These are phyloP conservation scores for Mesochorus sp. DNA, from an alignment of 2,888 invertebrate species.

Conservation along the genomic window DNA sequence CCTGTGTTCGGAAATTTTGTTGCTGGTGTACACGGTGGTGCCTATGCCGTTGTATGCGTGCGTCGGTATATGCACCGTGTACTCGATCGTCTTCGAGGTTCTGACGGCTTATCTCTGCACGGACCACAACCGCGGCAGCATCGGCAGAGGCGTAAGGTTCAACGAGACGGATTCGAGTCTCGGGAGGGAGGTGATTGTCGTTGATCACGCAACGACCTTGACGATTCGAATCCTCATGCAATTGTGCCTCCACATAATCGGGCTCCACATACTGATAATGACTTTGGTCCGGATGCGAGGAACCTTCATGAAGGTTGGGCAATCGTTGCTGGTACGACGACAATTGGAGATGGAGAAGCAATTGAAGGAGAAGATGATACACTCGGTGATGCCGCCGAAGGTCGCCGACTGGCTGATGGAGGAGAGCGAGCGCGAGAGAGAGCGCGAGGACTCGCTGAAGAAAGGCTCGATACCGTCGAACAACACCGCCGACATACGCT, in stretches of 20 bases:
- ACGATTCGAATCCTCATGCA: constrained; percentile 91
- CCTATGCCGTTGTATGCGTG: constrained; percentile 95
- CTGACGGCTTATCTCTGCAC: constrained; percentile 83
- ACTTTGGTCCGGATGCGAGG: constrained; percentile 96
- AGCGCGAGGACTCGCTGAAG: constrained; percentile 83
- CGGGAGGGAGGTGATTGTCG: too few species aligned
- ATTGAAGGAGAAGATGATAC: constrained; percentile 98
- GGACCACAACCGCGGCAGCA: too few species aligned
- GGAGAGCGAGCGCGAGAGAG: constrained; percentile 87
- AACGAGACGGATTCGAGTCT: too few species aligned
- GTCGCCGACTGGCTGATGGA: constrained; percentile 93
- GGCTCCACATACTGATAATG: constrained; percentile 96
- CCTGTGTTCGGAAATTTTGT: constrained; percentile 92
- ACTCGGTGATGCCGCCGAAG: constrained; percentile 98
- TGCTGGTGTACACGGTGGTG: constrained; percentile 96
- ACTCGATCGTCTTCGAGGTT: constrained; percentile 93
- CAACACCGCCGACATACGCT: constrained; percentile 88
- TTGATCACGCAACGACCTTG: constrained; percentile 81
- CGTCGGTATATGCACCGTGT: constrained; percentile 89
- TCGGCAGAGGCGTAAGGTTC: too few species aligned
- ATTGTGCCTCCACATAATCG: constrained; percentile 94
- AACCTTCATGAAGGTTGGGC: constrained; percentile 98
- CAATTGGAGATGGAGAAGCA: constrained; percentile 97
- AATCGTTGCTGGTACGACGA: constrained; percentile 93
- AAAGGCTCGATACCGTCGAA: constrained; percentile 81